A percentile compares a stretch with the other conserved stretches of the same genome.
These are phyloP conservation scores for Ochotona curzoniae DNA, from an alignment of 2,113 vertebrate species.

Conservation along the genomic window DNA sequence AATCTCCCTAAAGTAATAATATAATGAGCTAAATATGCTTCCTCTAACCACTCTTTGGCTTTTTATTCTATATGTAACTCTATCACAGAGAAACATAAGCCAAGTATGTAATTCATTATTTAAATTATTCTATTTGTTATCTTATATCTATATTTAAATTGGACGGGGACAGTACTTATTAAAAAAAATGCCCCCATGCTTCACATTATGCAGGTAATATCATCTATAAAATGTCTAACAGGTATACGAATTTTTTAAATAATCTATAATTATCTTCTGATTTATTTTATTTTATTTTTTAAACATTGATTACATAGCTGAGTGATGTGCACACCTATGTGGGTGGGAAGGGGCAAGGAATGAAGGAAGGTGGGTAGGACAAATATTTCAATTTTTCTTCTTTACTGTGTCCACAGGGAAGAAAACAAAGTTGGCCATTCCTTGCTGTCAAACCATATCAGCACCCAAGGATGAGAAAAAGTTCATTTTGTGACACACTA, in stretches of 20 bases:
- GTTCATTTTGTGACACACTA: too few species aligned
- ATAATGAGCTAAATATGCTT: background rate
- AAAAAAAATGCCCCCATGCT: background rate
- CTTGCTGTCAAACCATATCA: too few species aligned
- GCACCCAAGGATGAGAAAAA: too few species aligned
- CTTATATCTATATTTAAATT: background rate
- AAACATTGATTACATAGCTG: too few species aligned
- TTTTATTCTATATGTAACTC: background rate
- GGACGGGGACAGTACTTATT: background rate
- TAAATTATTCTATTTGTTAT: background rate
- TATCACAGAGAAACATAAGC: background rate
- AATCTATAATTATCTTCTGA: too few species aligned
- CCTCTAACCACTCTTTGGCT: background rate
- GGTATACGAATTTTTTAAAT: background rate
- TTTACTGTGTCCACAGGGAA: too few species aligned
- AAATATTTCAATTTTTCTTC: too few species aligned
- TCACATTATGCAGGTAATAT: background rate
- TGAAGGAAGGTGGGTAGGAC: too few species aligned
- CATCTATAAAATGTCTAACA: background rate
- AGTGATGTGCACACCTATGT: too few species aligned
- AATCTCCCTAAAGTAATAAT: background rate
- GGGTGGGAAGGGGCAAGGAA: too few species aligned
- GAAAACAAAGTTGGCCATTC: too few species aligned
- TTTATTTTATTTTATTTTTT: too few species aligned
- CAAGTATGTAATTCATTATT: background rate